Evolutionary conservation across 2,888 invertebrate genomes (phyloP).

Genomic region (Linnaemya vulpina): DNA sequence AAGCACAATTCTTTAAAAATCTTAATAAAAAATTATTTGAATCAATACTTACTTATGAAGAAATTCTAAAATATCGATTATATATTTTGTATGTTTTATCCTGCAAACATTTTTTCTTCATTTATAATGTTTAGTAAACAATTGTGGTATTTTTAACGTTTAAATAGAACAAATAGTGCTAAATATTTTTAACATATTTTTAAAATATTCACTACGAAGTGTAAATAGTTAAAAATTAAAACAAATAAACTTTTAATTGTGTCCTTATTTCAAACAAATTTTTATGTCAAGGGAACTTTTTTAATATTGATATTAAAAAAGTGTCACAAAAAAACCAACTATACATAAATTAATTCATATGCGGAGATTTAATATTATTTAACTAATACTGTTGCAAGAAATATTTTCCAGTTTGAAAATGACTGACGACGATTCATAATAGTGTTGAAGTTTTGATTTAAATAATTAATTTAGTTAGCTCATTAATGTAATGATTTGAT

Average conservation of each 20-base stretch:
- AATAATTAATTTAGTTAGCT: too few relatives aligned
- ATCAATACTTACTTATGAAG: not conserved
- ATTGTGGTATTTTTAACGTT: slow-evolving; percentile 12
- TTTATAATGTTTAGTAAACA: slow-evolving; percentile 31
- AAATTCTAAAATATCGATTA: not conserved
- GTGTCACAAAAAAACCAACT: too few relatives aligned
- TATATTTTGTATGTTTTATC: slow-evolving; percentile 22
- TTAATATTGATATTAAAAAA: too few relatives aligned
- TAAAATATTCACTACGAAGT: slow-evolving; percentile 19
- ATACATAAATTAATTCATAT: too few relatives aligned
- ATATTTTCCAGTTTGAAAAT: too few relatives aligned
- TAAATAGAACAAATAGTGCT: not conserved
- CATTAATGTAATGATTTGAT: too few relatives aligned
- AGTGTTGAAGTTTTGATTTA: too few relatives aligned
- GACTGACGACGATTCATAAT: too few relatives aligned
- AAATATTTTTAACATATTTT: slow-evolving; percentile 18
- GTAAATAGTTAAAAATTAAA: slow-evolving; percentile 25
- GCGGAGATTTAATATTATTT: too few relatives aligned
- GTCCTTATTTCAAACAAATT: not conserved
- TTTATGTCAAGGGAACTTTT: not conserved
- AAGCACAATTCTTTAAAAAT: slow-evolving; percentile 46
- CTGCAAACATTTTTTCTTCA: slow-evolving; percentile 29
- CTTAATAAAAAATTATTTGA: not conserved
- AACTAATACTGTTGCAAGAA: too few relatives aligned
- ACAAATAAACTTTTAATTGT: slow-evolving; percentile 16